These are phyloP conservation scores for Agonum fuliginosum DNA, from an alignment of 2,888 invertebrate genomes.

Conservation along the genomic window DNA sequence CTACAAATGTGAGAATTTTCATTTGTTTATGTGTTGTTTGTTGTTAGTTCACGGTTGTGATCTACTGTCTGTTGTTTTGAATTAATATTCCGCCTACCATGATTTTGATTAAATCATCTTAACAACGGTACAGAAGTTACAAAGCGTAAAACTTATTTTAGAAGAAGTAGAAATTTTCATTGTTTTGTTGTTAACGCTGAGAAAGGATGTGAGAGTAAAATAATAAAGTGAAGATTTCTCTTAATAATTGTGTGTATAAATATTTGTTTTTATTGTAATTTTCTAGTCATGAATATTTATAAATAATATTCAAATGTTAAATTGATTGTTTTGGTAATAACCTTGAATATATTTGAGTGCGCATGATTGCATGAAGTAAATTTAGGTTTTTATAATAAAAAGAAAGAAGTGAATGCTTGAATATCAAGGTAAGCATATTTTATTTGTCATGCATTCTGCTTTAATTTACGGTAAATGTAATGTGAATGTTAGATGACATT, in stretches of 20 bases:
- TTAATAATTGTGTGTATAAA: background rate
- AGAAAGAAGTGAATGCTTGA: constrained; percentile 23
- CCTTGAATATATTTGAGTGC: background rate
- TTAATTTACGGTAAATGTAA: too few species aligned
- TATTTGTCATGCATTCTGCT: constrained; percentile 18
- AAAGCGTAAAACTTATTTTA: constrained; percentile 2
- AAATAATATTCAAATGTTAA: too few species aligned
- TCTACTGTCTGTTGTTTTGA: constrained; percentile 12
- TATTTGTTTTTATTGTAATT: too few species aligned
- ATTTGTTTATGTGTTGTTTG: background rate
- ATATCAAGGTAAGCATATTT: constrained; percentile 25
- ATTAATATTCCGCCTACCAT: background rate
- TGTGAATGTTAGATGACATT: too few species aligned
- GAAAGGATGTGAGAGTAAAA: constrained; percentile 3
- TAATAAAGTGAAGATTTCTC: constrained; percentile 7
- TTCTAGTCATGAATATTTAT: too few species aligned
- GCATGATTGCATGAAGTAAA: too few species aligned
- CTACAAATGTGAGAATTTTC: background rate
- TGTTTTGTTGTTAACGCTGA: background rate
- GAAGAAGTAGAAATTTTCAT: background rate
- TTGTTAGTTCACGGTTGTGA: background rate
- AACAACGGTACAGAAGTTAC: constrained; percentile 4
- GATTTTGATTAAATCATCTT: constrained; percentile 18
- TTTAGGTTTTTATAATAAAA: background rate
- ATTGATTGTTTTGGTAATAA: background rate